Conservation (phyloP, 2,113 vertebrate species). For the Psephotus haematonotus region DNA sequence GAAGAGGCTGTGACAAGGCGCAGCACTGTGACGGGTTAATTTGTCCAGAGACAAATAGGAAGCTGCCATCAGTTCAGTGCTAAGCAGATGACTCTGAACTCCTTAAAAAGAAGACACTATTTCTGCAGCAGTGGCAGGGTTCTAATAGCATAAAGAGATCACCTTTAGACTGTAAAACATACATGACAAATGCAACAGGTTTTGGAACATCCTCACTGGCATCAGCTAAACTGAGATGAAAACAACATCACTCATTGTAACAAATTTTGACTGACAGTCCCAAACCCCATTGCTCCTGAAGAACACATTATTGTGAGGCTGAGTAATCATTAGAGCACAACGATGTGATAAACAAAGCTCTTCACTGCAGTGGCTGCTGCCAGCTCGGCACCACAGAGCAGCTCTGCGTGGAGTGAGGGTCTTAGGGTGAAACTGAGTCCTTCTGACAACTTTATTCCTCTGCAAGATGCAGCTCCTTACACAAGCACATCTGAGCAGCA, state of each 20-base stretch:
- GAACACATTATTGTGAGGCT: conserved; percentile 30
- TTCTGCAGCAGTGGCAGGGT: conserved; percentile 4
- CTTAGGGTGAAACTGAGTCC: not conserved
- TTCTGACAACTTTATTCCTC: not conserved
- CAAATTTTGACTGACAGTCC: conserved; percentile 54
- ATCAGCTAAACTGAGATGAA: conserved; percentile 23
- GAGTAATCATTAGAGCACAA: conserved; percentile 39
- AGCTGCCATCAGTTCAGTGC: conserved; percentile 2
- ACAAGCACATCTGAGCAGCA: not conserved
- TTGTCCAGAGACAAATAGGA: not conserved
- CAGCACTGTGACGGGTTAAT: not conserved
- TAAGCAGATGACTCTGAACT: conserved; percentile 14
- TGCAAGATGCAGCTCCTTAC: not conserved
- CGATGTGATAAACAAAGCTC: conserved; percentile 39
- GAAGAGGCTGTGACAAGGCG: not conserved
- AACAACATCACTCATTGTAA: conserved; percentile 12
- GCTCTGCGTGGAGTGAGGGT: not conserved
- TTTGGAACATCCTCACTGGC: conserved; percentile 22
- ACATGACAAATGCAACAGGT: conserved; percentile 22
- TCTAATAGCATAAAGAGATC: not conserved
- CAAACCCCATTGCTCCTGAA: not conserved
- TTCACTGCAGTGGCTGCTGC: not conserved
- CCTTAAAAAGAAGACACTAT: conserved; percentile 21
- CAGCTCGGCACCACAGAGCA: not conserved
- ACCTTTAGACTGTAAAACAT: conserved; percentile 20